A percentile compares a stretch with the other conserved stretches of the same genome.
Evolutionary conservation across 2,888 invertebrate genomes (phyloP).

Genomic region (Cordilura impudica): DNA sequence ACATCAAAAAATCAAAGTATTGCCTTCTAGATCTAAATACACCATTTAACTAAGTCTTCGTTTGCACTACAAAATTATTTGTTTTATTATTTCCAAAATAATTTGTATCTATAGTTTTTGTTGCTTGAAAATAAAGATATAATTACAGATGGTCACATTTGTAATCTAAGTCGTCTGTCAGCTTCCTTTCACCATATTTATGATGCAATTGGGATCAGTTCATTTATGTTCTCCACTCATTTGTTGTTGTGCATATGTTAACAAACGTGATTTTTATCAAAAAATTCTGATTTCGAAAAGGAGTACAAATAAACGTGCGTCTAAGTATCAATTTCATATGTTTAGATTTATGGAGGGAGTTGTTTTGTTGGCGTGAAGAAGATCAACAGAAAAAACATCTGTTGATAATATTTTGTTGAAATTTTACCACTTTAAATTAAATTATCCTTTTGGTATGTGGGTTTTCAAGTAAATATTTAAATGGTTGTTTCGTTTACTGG

Average conservation of each 20-base stretch:
- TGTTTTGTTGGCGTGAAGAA: not conserved
- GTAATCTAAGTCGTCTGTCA: constrained; percentile 13
- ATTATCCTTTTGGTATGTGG: no score
- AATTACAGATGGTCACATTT: no score
- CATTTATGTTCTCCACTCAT: no score
- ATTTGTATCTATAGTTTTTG: no score
- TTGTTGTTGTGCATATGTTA: not conserved
- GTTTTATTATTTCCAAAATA: no score
- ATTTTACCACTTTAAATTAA: no score
- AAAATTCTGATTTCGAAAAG: constrained; percentile 19
- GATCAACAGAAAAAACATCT: constrained; percentile 50
- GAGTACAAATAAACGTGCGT: not conserved
- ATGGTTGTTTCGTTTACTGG: constrained; percentile 14
- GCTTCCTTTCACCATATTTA: not conserved
- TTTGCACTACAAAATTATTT: no score
- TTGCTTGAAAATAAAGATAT: no score
- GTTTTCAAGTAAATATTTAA: constrained; percentile 1
- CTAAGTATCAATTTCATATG: constrained; percentile 46
- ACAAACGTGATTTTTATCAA: constrained; percentile 28
- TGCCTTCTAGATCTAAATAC: no score
- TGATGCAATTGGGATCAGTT: not conserved
- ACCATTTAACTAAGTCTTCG: no score
- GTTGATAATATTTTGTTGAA: constrained; percentile 6
- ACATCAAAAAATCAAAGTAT: no score
- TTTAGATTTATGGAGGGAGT: constrained; percentile 28